phyloP scores from a whole-genome alignment of 92 coral and sea anemone species.

The Porites divaricata region DNA sequence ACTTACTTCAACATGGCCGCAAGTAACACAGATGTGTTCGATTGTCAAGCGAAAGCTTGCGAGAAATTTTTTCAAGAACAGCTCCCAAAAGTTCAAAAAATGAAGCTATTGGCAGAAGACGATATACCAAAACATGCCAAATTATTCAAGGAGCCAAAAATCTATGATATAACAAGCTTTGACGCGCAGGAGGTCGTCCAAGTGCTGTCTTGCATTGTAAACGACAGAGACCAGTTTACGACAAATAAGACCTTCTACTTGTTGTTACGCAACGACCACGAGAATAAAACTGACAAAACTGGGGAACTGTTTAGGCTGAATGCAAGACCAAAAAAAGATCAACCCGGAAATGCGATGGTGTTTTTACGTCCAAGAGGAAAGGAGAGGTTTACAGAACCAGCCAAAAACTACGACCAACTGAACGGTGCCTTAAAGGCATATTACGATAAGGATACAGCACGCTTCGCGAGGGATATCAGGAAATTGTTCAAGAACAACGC shows the following conservation, averaged over 20 bases:
- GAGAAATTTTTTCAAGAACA: no score
- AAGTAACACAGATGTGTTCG: no score
- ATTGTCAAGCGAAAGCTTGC: no score
- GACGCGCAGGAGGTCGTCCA: slow-evolving; percentile 21
- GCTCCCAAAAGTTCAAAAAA: no score
- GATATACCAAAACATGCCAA: no score
- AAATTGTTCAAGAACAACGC: background rate
- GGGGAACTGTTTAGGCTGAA: slow-evolving; percentile 10
- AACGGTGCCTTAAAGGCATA: background rate
- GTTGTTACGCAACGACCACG: background rate
- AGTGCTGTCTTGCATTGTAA: slow-evolving; percentile 27
- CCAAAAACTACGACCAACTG: background rate
- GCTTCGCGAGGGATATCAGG: slow-evolving; percentile 15
- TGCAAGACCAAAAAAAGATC: slow-evolving; percentile 17
- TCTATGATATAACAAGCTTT: slow-evolving; percentile 28
- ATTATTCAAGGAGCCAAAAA: no score
- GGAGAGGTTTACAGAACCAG: background rate
- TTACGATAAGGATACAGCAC: background rate
- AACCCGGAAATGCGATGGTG: slow-evolving; percentile 38
- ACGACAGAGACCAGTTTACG: background rate
- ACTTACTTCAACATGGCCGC: no score
- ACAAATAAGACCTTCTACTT: slow-evolving; percentile 11
- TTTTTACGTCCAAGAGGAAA: background rate
- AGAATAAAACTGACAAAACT: background rate
- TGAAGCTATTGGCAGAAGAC: no score